Conservation (phyloP, 1,140 invertebrate genomes). For the Eumeta japonica region DNA sequence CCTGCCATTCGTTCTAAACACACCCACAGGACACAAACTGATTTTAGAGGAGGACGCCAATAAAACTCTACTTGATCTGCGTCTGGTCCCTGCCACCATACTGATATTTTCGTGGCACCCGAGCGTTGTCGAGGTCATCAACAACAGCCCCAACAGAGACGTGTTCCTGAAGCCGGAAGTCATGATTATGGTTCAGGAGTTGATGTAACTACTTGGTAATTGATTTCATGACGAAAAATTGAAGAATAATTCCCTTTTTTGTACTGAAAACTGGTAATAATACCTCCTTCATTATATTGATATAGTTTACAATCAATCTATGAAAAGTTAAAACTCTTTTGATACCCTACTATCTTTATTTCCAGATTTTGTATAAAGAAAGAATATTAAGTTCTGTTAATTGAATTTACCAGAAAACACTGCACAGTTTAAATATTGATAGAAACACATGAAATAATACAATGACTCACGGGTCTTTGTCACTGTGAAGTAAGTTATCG, state of each 20-base stretch:
- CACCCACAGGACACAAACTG: constrained; percentile 58
- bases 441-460: too few species aligned
- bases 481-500: neutral
- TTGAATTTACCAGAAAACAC: too few species aligned
- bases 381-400: too few species aligned
- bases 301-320: too few species aligned
- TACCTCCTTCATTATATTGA: neutral
- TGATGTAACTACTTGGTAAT: neutral
- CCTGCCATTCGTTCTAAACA: constrained; percentile 61
- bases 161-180: constrained; percentile 74
- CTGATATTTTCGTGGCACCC: constrained; percentile 67
- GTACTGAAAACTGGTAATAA: neutral
- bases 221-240: neutral
- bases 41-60: constrained; percentile 56
- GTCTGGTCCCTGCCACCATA: constrained; percentile 73
- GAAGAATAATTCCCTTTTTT: neutral
- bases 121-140: constrained; percentile 49
- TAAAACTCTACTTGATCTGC: constrained; percentile 65
- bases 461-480: neutral
- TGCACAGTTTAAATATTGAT: too few species aligned
- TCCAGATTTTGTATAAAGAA: too few species aligned
- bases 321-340: too few species aligned
- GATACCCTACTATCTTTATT: too few species aligned
- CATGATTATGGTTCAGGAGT: constrained; percentile 65
- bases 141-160: constrained; percentile 54